Conservation (phyloP, 2,888 invertebrate genomes). For the Spatulosminthurus flaviceps region DNA sequence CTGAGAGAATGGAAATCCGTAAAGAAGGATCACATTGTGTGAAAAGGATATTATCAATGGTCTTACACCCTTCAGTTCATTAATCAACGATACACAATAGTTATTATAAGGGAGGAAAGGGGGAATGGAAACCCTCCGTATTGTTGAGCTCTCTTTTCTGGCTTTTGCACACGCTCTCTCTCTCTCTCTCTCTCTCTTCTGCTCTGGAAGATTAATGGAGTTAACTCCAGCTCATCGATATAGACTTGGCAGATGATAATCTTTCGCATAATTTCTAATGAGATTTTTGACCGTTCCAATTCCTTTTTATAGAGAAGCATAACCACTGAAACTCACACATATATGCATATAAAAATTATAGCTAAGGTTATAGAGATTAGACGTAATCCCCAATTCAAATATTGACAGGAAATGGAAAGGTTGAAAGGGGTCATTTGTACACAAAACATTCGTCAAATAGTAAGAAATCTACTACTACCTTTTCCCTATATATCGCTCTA, state of each 20-base stretch:
- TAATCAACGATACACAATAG: slow-evolving; percentile 5
- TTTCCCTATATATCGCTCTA: neutral
- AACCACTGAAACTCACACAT: too few relatives aligned
- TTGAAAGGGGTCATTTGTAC: slow-evolving; percentile 6
- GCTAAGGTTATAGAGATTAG: too few relatives aligned
- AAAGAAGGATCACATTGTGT: neutral
- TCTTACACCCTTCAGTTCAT: slow-evolving; percentile 8
- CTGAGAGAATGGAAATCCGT: slow-evolving; percentile 4
- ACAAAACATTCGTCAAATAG: slow-evolving; percentile 1
- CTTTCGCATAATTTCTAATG: slow-evolving; percentile 14
- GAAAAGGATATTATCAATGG: slow-evolving; percentile 13
- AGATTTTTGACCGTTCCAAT: neutral
- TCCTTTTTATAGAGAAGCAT: too few relatives aligned
- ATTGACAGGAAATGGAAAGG: too few relatives aligned
- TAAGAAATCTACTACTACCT: neutral
- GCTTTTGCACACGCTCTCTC: slow-evolving; percentile 11
- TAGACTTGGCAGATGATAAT: neutral
- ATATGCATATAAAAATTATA: too few relatives aligned
- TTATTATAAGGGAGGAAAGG: too few relatives aligned
- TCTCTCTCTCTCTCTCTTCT: too few relatives aligned
- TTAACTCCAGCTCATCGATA: neutral
- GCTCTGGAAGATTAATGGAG: slow-evolving; percentile 1
- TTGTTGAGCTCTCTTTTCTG: slow-evolving; percentile 11
- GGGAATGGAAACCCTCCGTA: neutral
- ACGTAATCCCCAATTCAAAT: too few relatives aligned